Conservation (phyloP, 2,113 vertebrate species). For the Oncorhynchus clarkii region DNA sequence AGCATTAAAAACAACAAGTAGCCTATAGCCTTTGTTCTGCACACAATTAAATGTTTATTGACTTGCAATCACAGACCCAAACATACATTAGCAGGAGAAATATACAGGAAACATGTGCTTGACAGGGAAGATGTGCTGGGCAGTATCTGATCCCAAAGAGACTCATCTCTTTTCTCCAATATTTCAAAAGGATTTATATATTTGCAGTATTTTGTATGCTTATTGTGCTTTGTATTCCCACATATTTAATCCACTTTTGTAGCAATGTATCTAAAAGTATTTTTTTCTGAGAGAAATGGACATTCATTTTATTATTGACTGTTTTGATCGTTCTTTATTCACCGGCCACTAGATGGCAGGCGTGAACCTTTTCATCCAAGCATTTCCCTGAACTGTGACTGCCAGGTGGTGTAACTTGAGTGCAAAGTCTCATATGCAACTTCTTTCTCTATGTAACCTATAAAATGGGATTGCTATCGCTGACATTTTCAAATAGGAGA, state of each 20-base stretch:
- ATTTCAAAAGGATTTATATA: too few species aligned
- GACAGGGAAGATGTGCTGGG: neutral
- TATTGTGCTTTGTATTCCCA: too few species aligned
- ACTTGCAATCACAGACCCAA: slow-evolving; percentile 1
- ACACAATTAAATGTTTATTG: slow-evolving; percentile 16
- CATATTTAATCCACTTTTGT: neutral
- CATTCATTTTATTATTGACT: neutral
- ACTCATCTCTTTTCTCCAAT: neutral
- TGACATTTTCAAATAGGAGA: slow-evolving; percentile 41
- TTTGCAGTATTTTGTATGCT: too few species aligned
- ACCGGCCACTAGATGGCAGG: slow-evolving; percentile 68
- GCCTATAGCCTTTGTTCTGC: slow-evolving; percentile 12
- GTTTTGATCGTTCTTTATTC: slow-evolving; percentile 20
- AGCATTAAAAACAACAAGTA: slow-evolving; percentile 20
- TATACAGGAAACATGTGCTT: slow-evolving; percentile 11
- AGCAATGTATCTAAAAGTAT: neutral
- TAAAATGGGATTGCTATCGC: neutral
- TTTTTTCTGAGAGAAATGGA: neutral
- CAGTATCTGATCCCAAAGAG: too few species aligned
- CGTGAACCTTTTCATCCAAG: slow-evolving; percentile 45
- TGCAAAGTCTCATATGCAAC: neutral
- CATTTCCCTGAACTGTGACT: neutral
- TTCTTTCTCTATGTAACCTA: neutral
- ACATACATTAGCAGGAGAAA: too few species aligned
- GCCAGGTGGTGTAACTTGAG: slow-evolving; percentile 30